phyloP scores from a whole-genome alignment of 2,797 vertebrate species.

The Scyliorhinus canicula region DNA sequence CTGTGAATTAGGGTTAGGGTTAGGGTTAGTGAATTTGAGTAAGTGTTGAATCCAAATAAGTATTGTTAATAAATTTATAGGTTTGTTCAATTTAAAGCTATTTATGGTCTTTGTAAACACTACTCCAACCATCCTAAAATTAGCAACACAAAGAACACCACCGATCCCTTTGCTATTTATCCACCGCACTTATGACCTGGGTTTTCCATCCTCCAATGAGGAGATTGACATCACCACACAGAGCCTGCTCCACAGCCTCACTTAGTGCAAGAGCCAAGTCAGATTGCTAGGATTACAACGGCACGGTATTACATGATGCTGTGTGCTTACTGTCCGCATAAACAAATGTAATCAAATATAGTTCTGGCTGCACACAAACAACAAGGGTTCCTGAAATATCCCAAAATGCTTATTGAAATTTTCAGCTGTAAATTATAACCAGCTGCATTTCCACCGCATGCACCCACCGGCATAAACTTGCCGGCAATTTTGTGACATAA shows the following conservation, averaged over 20 bases:
- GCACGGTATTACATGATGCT: neutral
- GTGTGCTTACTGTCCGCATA: too few species aligned
- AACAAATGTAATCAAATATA: constrained; percentile 11
- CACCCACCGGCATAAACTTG: too few species aligned
- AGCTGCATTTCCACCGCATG: too few species aligned
- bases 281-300: neutral
- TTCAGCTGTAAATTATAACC: neutral
- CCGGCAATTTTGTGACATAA: too few species aligned
- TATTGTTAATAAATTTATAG: too few species aligned
- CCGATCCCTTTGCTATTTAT: neutral
- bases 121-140: too few species aligned
- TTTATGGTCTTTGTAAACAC: too few species aligned
- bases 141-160: too few species aligned
- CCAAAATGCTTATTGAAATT: neutral
- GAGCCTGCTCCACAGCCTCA: neutral
- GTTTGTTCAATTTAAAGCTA: too few species aligned
- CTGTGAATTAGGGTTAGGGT: too few species aligned
- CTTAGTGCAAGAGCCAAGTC: neutral
- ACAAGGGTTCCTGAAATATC: constrained; percentile 15
- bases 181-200: neutral
- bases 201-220: neutral
- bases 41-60: too few species aligned
- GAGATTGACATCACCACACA: neutral
- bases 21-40: too few species aligned
- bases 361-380: neutral